These are phyloP conservation scores for Darevskia nairensis DNA, from an alignment of 2,797 vertebrate genomes.

Conservation along the genomic window DNA sequence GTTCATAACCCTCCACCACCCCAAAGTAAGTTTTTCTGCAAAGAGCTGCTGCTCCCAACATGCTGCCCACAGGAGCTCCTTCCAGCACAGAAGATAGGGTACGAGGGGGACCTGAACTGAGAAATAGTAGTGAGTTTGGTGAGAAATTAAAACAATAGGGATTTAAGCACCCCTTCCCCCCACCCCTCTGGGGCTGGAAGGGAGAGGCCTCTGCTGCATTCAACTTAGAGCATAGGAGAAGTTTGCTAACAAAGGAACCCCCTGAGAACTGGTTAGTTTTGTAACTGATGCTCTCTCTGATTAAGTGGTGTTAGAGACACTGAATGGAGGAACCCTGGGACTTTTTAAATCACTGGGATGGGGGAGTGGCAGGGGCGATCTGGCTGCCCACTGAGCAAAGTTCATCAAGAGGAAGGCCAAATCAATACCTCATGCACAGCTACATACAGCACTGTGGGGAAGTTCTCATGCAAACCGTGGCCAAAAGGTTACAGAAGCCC, in stretches of 20 bases:
- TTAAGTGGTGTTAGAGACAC: background rate
- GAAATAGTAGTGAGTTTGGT: background rate
- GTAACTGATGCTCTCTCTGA: background rate
- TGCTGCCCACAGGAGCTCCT: background rate
- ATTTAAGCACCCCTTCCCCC: background rate
- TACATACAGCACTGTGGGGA: background rate
- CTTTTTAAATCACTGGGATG: background rate
- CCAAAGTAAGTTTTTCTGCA: no score
- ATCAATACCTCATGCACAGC: background rate
- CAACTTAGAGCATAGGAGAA: background rate
- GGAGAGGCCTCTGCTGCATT: no score
- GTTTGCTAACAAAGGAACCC: background rate
- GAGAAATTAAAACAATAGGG: background rate
- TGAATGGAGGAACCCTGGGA: background rate
- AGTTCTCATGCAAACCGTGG: conserved; percentile 14
- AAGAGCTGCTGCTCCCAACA: background rate
- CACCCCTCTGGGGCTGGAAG: background rate
- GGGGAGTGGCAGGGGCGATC: background rate
- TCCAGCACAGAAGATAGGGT: background rate
- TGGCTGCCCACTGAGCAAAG: background rate
- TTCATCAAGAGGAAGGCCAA: background rate
- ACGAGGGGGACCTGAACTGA: background rate
- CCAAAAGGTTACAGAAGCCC: background rate
- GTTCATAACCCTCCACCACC: background rate
- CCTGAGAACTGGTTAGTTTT: background rate